Evolutionary conservation across 92 coral and sea anemone genomes (phyloP).

Genomic region (Micromussa lordhowensis): DNA sequence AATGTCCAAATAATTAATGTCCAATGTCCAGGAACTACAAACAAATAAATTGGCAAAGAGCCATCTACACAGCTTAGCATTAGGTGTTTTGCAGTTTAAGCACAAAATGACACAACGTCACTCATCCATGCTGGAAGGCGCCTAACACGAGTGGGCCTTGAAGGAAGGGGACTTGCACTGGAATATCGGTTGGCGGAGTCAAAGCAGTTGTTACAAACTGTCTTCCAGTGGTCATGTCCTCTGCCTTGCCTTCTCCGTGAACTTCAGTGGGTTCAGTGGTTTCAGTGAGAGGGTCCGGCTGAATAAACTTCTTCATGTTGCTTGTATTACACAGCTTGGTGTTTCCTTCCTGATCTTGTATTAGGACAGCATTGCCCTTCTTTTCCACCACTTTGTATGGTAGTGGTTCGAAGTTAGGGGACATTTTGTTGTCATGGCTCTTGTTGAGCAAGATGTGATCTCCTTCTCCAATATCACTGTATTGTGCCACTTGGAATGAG

Average conservation of each 20-base stretch:
- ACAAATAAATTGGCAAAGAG: no score
- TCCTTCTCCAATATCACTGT: constrained; percentile 60
- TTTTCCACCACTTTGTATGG: not conserved
- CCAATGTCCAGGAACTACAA: no score
- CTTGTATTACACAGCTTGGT: constrained; percentile 45
- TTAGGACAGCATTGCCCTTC: not conserved
- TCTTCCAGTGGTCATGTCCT: constrained; percentile 5
- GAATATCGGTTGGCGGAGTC: not conserved
- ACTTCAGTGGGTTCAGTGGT: constrained; percentile 7
- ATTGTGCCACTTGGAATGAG: constrained; percentile 43
- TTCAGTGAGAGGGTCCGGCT: constrained; percentile 11
- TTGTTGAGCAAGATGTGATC: constrained; percentile 59
- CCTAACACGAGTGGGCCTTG: no score
- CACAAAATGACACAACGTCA: no score
- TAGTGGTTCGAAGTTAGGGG: constrained; percentile 24
- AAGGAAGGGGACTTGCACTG: no score
- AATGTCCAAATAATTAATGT: no score
- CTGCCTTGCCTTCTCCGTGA: constrained; percentile 4
- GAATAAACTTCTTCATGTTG: constrained; percentile 46
- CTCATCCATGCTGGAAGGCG: no score
- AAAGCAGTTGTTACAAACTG: constrained; percentile 1
- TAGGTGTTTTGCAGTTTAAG: no score
- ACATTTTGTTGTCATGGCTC: constrained; percentile 63
- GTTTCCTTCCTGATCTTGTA: not conserved
- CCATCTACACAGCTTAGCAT: no score